Conservation (phyloP, 2,888 invertebrate species). For the Coenonympha glycerion region DNA sequence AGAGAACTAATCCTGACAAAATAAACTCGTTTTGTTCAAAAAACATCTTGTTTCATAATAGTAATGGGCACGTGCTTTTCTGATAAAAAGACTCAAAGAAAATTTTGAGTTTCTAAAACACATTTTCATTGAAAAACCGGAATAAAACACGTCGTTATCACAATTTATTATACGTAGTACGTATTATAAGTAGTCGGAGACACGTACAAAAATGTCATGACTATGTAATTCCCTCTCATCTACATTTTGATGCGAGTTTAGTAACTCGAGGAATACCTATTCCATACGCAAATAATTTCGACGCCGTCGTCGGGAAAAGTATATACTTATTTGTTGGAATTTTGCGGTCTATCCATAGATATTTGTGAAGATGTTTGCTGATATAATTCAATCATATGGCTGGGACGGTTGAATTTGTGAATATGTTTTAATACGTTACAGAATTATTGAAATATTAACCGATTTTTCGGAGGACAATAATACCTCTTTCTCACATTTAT, state of each 20-base stretch:
- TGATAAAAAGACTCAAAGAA: background rate
- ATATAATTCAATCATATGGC: conserved; percentile 12
- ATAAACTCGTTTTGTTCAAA: no score
- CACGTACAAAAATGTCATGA: conserved; percentile 35
- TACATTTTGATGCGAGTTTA: conserved; percentile 39
- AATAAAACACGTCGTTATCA: conserved; percentile 24
- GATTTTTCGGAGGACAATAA: no score
- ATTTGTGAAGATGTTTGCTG: conserved; percentile 12
- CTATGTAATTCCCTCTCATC: conserved; percentile 36
- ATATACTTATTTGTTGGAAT: conserved; percentile 11
- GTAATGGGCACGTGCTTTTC: no score
- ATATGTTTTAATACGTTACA: background rate
- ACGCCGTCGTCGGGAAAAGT: conserved; percentile 13
- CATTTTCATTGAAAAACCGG: conserved; percentile 18
- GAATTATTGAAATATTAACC: background rate
- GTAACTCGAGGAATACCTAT: conserved; percentile 38
- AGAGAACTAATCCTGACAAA: no score
- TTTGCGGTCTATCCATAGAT: conserved; percentile 21
- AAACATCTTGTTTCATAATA: no score
- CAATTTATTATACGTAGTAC: no score
- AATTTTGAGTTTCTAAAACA: conserved; percentile 7
- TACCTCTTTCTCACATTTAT: no score
- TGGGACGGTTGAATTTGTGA: background rate
- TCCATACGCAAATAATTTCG: conserved; percentile 35
- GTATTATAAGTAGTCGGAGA: conserved; percentile 23